Base-by-base conservation (phyloP, 2,113 vertebrate genomes). In the Phylloscopus trochiloides region DNA sequence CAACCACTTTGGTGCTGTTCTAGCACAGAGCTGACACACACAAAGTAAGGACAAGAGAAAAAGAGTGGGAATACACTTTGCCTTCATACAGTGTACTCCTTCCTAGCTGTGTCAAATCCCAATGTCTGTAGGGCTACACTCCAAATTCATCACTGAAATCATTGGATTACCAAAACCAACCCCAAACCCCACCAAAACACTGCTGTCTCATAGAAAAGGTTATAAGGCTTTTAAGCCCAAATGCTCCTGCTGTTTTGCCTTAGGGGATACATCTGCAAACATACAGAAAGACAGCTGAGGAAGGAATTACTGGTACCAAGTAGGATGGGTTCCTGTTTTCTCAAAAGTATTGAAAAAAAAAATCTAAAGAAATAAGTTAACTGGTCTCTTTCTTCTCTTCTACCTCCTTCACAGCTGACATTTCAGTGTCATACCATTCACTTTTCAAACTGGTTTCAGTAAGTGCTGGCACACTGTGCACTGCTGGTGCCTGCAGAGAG, bases 381-480 rank as follows among this genome's bases (percentile, higher is more conserved):
- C 22, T 24, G 8, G 10, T 75, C 63, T 75, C 20, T 71, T 74
- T 58, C 24, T 45, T 32, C 22, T 77, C 31, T 58, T 74, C 25
- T 52, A 38, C 43, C 16, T 63, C 18, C 31, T 47, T 67, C 13
- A n/a, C 17, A 77, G 43, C 4, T 22, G 22, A 51, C 12, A 5
- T 20, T 85, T 66, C 47, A 47, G 36, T 61, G 28, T 22, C 17
- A 29, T 19, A 75, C 14, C 48, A 52, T 22, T 71, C 40, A 51
- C 22, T 65, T 83, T 61, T 14, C 36, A 76, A 52, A 68, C 2
- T 6, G 3, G 28, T 36, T 72, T 72, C 66, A 52, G 34, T 20
- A 86, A 77, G 32, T 6, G 5, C n/a, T 77, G 26, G 26, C 38
- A 67, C 0, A 0, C 8, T 61, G 10, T 20, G 16, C 36, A 12